Conservation (phyloP, 37 sponge, comb jelly and placozoan genomes). For the Aphrocallistes beatrix region DNA sequence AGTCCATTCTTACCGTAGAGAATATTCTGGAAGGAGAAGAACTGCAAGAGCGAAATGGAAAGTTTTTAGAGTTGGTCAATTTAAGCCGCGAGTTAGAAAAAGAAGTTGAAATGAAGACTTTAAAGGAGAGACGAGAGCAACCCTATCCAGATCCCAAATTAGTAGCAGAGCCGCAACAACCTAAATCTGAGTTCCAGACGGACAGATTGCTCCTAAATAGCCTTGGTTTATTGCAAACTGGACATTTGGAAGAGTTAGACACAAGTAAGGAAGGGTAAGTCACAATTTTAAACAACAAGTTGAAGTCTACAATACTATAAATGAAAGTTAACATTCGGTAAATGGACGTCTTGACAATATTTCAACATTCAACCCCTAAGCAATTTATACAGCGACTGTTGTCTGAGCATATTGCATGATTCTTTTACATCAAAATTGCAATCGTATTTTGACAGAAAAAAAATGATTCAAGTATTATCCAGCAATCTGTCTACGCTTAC, state of each 20-base stretch:
- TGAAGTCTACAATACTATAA: not conserved
- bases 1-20: not conserved
- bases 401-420: too few species aligned
- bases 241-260: not conserved
- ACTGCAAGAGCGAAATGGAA: not conserved
- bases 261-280: not conserved
- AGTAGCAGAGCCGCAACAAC: not conserved
- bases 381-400: too few species aligned
- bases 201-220: constrained; percentile 15
- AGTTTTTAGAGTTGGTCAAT: not conserved
- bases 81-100: not conserved
- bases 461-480: too few species aligned
- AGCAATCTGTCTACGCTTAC: too few species aligned
- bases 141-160: not conserved
- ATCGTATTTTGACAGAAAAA: too few species aligned
- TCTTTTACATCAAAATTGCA: too few species aligned
- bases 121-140: not conserved
- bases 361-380: too few species aligned
- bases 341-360: too few species aligned
- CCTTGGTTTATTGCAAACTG: not conserved
- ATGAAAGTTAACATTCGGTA: not conserved
- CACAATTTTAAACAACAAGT: not conserved
- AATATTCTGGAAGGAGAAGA: not conserved
- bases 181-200: constrained; percentile 4
- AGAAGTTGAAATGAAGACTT: not conserved